A percentile compares a stretch with the other conserved stretches of the same genome.
These are phyloP conservation scores for Machaerirhynchus nigripectus DNA, from an alignment of 2,113 vertebrate genomes.

Conservation along the genomic window DNA sequence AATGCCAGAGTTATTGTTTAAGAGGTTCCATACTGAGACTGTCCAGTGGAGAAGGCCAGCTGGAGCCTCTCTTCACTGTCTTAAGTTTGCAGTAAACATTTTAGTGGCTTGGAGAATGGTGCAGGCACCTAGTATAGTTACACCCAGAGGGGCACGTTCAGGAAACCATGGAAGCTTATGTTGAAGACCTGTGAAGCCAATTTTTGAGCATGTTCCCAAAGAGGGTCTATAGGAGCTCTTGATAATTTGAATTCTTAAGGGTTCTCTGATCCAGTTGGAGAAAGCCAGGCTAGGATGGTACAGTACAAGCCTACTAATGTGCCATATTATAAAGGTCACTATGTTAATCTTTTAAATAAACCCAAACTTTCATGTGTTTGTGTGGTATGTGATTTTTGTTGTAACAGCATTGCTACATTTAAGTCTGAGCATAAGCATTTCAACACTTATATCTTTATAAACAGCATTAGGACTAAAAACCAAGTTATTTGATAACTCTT, in stretches of 20 bases:
- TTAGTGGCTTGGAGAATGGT: not conserved
- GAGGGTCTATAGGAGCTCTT: not conserved
- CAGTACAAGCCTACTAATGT: not conserved
- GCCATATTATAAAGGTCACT: not conserved
- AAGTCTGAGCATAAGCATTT: not conserved
- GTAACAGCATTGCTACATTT: not conserved
- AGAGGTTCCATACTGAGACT: not conserved
- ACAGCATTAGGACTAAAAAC: not conserved
- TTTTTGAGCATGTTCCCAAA: not conserved
- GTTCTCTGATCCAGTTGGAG: not conserved
- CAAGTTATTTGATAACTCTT: slow-evolving; percentile 16
- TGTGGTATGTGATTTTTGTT: not conserved
- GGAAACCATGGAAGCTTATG: not conserved
- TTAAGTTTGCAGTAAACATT: not conserved
- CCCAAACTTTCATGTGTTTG: not conserved
- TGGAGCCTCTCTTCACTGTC: not conserved
- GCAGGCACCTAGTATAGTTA: not conserved
- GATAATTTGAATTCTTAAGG: not conserved
- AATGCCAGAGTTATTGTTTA: not conserved
- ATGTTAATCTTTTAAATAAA: not conserved
- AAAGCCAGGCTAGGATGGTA: not conserved
- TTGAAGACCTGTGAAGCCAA: not conserved
- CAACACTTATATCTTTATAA: slow-evolving; percentile 17
- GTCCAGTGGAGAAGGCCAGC: not conserved
- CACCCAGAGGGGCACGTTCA: not conserved